Conservation (phyloP, 1,140 invertebrate genomes). For the Cherax destructor region DNA sequence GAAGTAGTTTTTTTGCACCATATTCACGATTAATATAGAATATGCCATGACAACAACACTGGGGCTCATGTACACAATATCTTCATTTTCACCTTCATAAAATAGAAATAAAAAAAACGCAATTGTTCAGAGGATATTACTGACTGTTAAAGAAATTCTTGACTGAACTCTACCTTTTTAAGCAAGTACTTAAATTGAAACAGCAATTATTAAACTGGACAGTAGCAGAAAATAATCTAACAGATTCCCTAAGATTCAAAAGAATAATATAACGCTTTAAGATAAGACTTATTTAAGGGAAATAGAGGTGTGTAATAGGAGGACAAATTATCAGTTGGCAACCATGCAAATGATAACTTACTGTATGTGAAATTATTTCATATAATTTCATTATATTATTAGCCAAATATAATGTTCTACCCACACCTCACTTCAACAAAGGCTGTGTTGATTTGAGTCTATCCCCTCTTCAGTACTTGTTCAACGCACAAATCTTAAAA, state of each 20-base stretch:
- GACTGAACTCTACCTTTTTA: not conserved
- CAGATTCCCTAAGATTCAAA: not conserved
- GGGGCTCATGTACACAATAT: constrained; percentile 38
- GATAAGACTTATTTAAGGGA: not conserved
- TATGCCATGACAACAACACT: constrained; percentile 58
- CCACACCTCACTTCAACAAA: constrained; percentile 36
- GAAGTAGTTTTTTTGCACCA: not conserved
- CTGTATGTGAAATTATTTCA: not conserved
- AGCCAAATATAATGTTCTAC: not conserved
- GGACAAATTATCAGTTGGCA: not conserved
- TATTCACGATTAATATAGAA: constrained; percentile 17
- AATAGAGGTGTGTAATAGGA: not conserved
- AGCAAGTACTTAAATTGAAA: not conserved
- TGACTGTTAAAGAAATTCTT: not conserved
- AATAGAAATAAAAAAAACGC: not conserved
- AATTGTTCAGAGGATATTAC: not conserved
- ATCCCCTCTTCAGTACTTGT: constrained; percentile 26
- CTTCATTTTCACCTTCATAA: constrained; percentile 12
- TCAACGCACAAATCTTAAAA: not conserved
- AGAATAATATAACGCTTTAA: not conserved
- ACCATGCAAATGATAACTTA: not conserved
- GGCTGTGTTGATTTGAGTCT: constrained; percentile 66
- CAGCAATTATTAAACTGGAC: not conserved
- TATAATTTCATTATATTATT: not conserved
- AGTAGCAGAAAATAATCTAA: not conserved